Percentiles rank a stretch among this genome's conserved stretches.
phyloP scores from a whole-genome alignment of 2,113 vertebrate species.

The Gambusia holbrooki region DNA sequence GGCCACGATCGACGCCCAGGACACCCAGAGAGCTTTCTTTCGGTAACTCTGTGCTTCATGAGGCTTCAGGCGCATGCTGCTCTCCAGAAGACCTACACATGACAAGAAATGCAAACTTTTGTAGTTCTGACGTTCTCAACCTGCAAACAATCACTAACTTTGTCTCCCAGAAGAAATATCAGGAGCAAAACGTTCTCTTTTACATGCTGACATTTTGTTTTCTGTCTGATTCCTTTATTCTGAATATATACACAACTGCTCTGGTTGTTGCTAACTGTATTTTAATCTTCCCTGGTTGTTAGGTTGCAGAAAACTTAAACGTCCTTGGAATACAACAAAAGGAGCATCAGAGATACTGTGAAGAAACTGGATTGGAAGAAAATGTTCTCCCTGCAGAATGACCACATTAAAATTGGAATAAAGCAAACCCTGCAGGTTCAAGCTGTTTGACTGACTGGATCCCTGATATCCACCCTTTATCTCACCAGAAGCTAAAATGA shows the following conservation, averaged over 20 bases:
- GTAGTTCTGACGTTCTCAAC: neutral
- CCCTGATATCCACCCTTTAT: neutral
- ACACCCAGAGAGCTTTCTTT: conserved; percentile 97
- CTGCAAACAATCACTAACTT: too few species aligned
- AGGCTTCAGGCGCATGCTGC: conserved; percentile 96
- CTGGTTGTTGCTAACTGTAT: neutral
- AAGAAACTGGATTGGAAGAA: too few species aligned
- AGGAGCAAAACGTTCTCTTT: neutral
- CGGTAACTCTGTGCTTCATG: conserved; percentile 99
- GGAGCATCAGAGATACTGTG: too few species aligned
- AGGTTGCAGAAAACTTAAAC: neutral
- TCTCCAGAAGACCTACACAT: conserved; percentile 92
- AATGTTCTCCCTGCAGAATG: too few species aligned
- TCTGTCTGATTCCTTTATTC: neutral
- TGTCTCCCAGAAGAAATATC: neutral
- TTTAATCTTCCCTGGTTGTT: neutral
- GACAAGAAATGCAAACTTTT: neutral
- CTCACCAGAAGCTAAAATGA: neutral
- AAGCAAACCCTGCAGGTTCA: too few species aligned
- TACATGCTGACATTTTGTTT: neutral
- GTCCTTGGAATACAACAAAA: too few species aligned
- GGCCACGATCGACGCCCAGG: conserved; percentile 93
- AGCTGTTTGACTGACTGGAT: too few species aligned
- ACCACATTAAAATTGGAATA: too few species aligned
- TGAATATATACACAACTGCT: neutral